Evolutionary conservation across 2,797 vertebrate species (phyloP).

Genomic region (Rhinatrema bivittatum): DNA sequence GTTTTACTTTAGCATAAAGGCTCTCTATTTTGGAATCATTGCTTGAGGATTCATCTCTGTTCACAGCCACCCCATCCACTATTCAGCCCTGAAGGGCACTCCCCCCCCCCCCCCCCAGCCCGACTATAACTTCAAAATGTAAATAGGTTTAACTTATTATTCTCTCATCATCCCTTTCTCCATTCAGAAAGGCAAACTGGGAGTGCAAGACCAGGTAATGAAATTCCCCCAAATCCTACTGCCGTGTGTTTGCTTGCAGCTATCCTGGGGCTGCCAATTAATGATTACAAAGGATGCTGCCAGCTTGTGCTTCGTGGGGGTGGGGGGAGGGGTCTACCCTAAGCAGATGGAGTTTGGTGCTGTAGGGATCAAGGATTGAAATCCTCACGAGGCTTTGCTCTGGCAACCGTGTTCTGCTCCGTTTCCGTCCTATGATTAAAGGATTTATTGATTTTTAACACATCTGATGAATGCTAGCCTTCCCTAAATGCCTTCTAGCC

Average conservation of each 20-base stretch:
- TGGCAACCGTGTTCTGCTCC: too few species aligned
- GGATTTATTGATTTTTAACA: too few species aligned
- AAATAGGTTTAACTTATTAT: conserved; percentile 31
- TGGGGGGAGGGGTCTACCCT: conserved; percentile 1
- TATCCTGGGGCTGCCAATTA: conserved; percentile 18
- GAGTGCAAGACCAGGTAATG: conserved; percentile 23
- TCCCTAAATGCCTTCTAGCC: too few species aligned
- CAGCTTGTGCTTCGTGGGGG: neutral
- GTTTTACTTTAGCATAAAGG: conserved; percentile 2
- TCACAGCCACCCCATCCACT: neutral
- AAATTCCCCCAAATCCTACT: conserved; percentile 14
- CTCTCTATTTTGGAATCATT: neutral
- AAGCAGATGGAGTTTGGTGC: conserved; percentile 37
- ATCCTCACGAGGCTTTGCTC: too few species aligned
- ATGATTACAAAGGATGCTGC: conserved; percentile 3
- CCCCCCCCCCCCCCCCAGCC: conserved; percentile 2
- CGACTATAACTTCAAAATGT: conserved; percentile 10
- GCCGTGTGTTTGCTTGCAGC: conserved; percentile 21
- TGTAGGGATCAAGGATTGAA: conserved; percentile 8
- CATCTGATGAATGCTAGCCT: too few species aligned
- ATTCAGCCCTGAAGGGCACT: neutral
- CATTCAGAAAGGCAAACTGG: conserved; percentile 49
- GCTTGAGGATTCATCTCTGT: neutral
- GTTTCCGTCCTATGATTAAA: too few species aligned
- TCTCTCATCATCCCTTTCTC: conserved; percentile 43